These are phyloP conservation scores for Littorina saxatilis DNA, from an alignment of 1,140 invertebrate genomes.

Conservation along the genomic window DNA sequence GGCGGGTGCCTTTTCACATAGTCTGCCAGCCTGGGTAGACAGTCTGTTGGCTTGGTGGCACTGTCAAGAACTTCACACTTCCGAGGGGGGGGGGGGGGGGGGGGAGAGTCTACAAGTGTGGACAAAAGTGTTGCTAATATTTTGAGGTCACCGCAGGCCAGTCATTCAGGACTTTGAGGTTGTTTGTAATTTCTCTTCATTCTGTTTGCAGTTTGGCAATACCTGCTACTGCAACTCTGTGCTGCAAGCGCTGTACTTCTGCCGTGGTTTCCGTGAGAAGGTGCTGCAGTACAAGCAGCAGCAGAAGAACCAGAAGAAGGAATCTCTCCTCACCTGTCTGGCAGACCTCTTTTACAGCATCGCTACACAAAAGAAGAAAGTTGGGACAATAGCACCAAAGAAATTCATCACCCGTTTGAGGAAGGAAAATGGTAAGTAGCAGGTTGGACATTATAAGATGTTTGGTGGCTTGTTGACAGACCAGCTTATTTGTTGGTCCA, in stretches of 20 bases:
- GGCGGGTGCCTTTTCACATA: too few relatives aligned
- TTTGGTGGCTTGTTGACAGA: too few relatives aligned
- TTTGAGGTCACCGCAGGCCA: too few relatives aligned
- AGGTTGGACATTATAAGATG: too few relatives aligned
- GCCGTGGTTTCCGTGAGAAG: slow-evolving; percentile 98
- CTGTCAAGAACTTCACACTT: too few relatives aligned
- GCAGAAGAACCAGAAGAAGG: slow-evolving; percentile 97
- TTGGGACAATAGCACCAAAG: slow-evolving; percentile 99
- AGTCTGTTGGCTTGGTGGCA: too few relatives aligned
- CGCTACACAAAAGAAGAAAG: slow-evolving; percentile 99
- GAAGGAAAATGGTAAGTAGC: slow-evolving; percentile 97
- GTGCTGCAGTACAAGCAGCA: slow-evolving; percentile 97
- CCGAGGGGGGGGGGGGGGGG: too few relatives aligned
- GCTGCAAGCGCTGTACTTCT: slow-evolving; percentile 99
- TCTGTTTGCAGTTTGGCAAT: slow-evolving; percentile 93
- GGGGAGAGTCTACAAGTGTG: too few relatives aligned
- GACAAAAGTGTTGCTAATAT: too few relatives aligned
- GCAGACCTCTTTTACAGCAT: slow-evolving; percentile 99
- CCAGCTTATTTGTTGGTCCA: too few relatives aligned
- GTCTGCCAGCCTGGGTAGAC: too few relatives aligned
- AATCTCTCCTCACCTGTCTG: slow-evolving; percentile 97
- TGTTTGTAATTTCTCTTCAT: not conserved
- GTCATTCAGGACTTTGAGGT: too few relatives aligned
- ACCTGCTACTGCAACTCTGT: slow-evolving; percentile 99
- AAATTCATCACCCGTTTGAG: slow-evolving; percentile 98